Evolutionary conservation across 2,797 vertebrate genomes (phyloP).

Genomic region (Tapera naevia): DNA sequence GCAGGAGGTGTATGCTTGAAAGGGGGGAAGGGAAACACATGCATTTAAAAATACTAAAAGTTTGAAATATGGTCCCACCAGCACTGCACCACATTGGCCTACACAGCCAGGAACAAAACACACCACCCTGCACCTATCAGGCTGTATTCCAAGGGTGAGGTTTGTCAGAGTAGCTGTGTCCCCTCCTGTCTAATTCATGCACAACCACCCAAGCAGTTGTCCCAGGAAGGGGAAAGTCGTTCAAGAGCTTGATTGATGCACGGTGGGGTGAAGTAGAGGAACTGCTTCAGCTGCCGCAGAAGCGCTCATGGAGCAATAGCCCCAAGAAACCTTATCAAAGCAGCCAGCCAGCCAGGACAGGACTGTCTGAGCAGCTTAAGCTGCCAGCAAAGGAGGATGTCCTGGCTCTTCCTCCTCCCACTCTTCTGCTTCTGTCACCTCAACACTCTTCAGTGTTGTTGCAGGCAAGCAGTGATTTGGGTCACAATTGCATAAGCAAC

Average conservation of each 20-base stretch:
- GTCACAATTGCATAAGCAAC: neutral
- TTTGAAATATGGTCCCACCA: neutral
- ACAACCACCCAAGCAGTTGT: neutral
- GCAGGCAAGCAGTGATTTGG: neutral
- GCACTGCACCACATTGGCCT: neutral
- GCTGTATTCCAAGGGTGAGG: neutral
- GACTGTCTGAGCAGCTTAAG: neutral
- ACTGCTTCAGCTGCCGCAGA: neutral
- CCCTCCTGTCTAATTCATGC: neutral
- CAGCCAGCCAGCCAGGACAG: rapidly evolving
- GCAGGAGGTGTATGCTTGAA: neutral
- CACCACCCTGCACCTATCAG: neutral
- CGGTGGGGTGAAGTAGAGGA: neutral
- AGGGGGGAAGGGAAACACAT: neutral
- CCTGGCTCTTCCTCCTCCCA: rapidly evolving
- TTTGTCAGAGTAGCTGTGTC: neutral
- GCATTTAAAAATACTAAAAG: neutral
- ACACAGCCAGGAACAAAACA: rapidly evolving
- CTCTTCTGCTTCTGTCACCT: neutral
- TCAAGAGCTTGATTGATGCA: neutral
- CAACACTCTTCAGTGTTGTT: rapidly evolving
- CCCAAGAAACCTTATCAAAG: neutral
- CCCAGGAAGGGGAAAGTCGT: neutral
- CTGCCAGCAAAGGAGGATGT: neutral
- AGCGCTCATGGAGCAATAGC: neutral